Evolutionary conservation across 2,113 vertebrate genomes (phyloP), one percentile per base, ranked within the genome.

Genomic region (Oenanthe oenanthe): DNA sequence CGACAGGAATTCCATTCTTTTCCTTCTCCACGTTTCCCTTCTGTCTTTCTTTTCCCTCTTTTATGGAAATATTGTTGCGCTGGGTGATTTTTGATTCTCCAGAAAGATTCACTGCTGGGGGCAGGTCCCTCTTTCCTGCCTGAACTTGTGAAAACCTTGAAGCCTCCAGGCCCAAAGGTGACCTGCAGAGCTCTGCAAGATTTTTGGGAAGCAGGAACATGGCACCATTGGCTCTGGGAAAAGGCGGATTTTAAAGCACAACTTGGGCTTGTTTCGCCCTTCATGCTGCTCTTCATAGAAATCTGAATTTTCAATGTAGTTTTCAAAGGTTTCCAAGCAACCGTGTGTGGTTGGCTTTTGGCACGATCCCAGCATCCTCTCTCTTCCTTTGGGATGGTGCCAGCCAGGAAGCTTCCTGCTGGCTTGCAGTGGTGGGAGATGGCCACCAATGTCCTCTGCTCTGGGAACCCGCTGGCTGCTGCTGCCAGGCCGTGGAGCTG

Each of bases 241-340:
- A 60, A 26, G 25, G 31, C 7, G 2, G 29, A 38, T 75, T 75
- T 72, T 31, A 38, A 72, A 75, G 48, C 62, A 4, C 32, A 67
- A 25, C 57, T 72, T 9, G 32, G 20, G 31, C 50, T 68, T 8
- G 47, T 53, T 88, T 31, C 12, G 3, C 36, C 28, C 26, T 50
- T 24, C 2, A 3, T 28, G 65, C 34, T 70, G 53, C 62, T 76
- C 57, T 43, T 53, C 34, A 21, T 70, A 5, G 4, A 56, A 92
- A 85, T 71, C 65, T 42, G 82, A 58, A 34, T 91, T 72, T 43
- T 72, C 45, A 5, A 8, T 10, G 20, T 28, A 1, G 14, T 85
- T 94, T 80, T 47, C 67, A 50, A 58, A 85, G 89, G 89, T 94
- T 95, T 92, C 95, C 61, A 94, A 51, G 94, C 86, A 88, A 88